Evolutionary conservation across 2,888 invertebrate genomes (phyloP).

Genomic region (Spialia ferax): DNA sequence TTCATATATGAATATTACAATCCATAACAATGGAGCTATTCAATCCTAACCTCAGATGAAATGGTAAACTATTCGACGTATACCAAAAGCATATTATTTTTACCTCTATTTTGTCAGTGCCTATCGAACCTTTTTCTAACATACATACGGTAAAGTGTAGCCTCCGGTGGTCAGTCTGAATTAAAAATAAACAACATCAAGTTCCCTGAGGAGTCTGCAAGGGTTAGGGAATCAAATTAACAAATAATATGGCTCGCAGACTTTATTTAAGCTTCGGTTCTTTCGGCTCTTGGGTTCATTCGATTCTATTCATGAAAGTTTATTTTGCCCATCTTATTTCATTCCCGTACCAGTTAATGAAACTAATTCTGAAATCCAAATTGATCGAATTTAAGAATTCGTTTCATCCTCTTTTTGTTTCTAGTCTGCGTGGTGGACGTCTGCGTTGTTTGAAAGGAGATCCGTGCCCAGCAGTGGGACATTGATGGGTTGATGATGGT

Average conservation of each 20-base stretch:
- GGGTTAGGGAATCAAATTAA: slow-evolving; percentile 68
- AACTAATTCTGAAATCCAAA: background rate
- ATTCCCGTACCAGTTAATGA: slow-evolving; percentile 10
- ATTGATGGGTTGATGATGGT: too few relatives aligned
- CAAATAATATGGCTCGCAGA: slow-evolving; percentile 61
- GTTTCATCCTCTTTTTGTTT: too few relatives aligned
- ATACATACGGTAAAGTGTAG: slow-evolving; percentile 46
- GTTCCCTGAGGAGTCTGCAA: slow-evolving; percentile 56
- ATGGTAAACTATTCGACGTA: background rate
- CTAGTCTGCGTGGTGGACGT: too few relatives aligned
- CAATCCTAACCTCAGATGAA: background rate
- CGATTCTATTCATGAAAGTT: slow-evolving; percentile 8
- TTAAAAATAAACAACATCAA: slow-evolving; percentile 75
- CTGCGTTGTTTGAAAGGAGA: too few relatives aligned
- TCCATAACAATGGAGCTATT: background rate
- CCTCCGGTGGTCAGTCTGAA: slow-evolving; percentile 58
- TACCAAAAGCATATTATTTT: too few relatives aligned
- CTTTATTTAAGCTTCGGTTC: slow-evolving; percentile 12
- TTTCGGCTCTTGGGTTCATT: background rate
- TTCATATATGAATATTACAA: background rate
- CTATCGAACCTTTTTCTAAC: slow-evolving; percentile 36
- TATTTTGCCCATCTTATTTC: slow-evolving; percentile 17
- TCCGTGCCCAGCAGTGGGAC: too few relatives aligned
- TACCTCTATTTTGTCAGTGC: slow-evolving; percentile 14
- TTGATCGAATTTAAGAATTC: background rate